Conservation (phyloP, 1,140 invertebrate genomes). For the Cotesia glomerata region DNA sequence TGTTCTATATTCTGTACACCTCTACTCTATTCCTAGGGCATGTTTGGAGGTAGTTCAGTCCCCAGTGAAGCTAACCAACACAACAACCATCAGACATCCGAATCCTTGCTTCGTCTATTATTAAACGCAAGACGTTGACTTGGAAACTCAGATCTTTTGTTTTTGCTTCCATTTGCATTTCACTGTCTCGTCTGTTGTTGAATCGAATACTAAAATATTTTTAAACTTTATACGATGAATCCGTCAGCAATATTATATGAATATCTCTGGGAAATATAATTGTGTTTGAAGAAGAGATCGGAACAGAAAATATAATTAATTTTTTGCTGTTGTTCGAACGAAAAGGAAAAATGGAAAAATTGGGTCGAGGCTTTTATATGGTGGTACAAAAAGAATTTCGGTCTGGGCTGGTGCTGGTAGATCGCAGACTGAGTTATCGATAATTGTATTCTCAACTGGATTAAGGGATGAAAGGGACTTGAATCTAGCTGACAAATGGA, state of each 20-base stretch:
- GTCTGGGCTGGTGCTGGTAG: neutral
- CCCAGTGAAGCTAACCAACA: no score
- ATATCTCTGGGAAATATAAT: neutral
- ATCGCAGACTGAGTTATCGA: neutral
- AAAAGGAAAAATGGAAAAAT: neutral
- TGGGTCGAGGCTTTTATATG: neutral
- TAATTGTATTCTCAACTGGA: conserved; percentile 26
- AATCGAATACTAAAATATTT: neutral
- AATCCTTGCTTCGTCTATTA: no score
- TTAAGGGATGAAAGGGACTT: conserved; percentile 25
- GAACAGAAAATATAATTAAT: neutral
- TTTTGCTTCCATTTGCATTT: no score
- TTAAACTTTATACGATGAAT: neutral
- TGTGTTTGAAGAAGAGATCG: neutral
- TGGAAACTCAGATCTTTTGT: no score
- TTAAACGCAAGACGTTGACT: no score
- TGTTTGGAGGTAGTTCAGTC: no score
- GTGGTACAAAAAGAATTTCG: neutral
- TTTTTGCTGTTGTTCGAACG: neutral
- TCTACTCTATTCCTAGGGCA: neutral
- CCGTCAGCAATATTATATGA: neutral
- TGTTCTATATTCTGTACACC: neutral
- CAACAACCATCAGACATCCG: no score
- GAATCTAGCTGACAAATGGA: conserved; percentile 24
- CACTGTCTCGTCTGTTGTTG: no score